Conservation (phyloP, 2,888 invertebrate genomes). For the Lasioglossum pauxillum region DNA sequence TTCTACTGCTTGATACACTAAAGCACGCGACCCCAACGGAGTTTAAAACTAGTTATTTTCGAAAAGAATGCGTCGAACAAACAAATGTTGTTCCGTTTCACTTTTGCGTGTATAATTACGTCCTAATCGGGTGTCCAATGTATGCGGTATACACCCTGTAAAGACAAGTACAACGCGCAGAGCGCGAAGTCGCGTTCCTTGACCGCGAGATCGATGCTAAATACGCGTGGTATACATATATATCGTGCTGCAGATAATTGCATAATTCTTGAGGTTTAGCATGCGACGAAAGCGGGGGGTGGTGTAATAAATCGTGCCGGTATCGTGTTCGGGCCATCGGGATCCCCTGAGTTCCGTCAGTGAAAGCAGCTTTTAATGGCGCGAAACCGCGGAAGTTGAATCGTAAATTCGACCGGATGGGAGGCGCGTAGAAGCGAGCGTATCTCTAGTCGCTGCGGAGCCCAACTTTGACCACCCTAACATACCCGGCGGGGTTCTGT, state of each 20-base stretch:
- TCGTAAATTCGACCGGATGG: conserved; percentile 48
- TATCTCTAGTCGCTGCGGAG: conserved; percentile 18
- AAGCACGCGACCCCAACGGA: too few species aligned
- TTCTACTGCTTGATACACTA: too few species aligned
- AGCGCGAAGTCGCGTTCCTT: background rate
- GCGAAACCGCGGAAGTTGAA: conserved; percentile 38
- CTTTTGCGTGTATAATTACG: too few species aligned
- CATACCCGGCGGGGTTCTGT: conserved; percentile 13
- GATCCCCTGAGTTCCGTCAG: conserved; percentile 27
- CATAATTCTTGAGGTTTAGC: background rate
- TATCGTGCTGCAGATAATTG: background rate
- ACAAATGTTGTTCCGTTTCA: too few species aligned
- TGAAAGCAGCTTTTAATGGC: conserved; percentile 39
- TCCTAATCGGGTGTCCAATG: too few species aligned
- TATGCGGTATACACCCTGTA: too few species aligned
- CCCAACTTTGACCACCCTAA: conserved; percentile 52
- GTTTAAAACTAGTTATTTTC: too few species aligned
- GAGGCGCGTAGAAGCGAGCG: conserved; percentile 30
- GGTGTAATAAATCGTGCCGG: conserved; percentile 17
- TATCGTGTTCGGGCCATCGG: conserved; percentile 20
- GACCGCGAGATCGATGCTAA: background rate
- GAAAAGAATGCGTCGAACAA: too few species aligned
- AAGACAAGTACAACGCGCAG: background rate
- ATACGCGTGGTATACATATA: background rate
- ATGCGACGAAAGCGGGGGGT: background rate